These are phyloP conservation scores for Coilia nasus DNA, from an alignment of 2,797 vertebrate species.

Conservation along the genomic window DNA sequence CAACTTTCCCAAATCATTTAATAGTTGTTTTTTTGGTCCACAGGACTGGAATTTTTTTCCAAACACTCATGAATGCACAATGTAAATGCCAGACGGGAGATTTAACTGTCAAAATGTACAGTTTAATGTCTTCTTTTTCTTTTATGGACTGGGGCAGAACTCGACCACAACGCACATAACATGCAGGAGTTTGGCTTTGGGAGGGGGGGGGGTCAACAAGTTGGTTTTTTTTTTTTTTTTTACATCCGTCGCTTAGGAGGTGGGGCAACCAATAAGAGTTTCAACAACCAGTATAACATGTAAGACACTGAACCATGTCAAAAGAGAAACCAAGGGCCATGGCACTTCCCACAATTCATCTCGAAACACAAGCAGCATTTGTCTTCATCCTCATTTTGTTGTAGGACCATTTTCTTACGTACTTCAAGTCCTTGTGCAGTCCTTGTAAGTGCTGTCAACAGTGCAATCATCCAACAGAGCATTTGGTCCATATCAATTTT, in stretches of 20 bases:
- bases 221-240: neutral
- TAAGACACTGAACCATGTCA: slow-evolving; percentile 42
- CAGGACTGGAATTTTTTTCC: neutral
- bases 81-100: neutral
- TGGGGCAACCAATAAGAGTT: slow-evolving; percentile 38
- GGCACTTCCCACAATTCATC: slow-evolving; percentile 25
- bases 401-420: slow-evolving; percentile 17
- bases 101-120: neutral
- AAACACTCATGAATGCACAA: neutral
- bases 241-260: neutral
- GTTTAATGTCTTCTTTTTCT: slow-evolving; percentile 23
- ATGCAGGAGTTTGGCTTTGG: slow-evolving; percentile 65
- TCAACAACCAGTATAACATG: slow-evolving; percentile 43
- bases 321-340: slow-evolving; percentile 38
- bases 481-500: neutral
- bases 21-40: neutral
- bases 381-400: neutral
- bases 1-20: neutral
- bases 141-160: slow-evolving; percentile 37
- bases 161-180: slow-evolving; percentile 63
- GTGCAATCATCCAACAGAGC: slow-evolving; percentile 30
- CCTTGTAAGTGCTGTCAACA: slow-evolving; percentile 44
- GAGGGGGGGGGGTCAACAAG: neutral
- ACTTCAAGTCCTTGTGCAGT: slow-evolving; percentile 12
- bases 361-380: slow-evolving; percentile 13